Conservation (phyloP, 1,140 invertebrate genomes). For the Zophobas atratus region DNA sequence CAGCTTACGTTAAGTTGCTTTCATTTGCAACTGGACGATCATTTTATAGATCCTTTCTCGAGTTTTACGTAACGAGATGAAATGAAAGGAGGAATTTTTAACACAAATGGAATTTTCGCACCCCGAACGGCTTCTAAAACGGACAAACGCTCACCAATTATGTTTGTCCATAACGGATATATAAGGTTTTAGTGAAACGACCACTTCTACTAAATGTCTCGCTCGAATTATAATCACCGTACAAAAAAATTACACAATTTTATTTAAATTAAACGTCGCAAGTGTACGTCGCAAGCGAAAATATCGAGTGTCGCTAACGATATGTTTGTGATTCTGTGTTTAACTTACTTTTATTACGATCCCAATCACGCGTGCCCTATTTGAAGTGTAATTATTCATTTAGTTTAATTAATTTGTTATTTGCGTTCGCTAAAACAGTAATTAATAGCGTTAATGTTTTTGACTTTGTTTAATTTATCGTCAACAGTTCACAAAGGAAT, state of each 20-base stretch:
- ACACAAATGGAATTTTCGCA: background rate
- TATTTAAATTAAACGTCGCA: background rate
- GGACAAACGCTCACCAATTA: too few relatives aligned
- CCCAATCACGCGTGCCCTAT: background rate
- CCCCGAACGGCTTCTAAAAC: too few relatives aligned
- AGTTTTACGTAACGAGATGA: background rate
- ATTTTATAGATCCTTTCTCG: background rate
- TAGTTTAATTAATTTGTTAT: constrained; percentile 31
- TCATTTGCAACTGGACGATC: constrained; percentile 2
- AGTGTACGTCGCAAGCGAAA: too few relatives aligned
- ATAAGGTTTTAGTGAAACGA: too few relatives aligned
- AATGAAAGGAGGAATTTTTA: background rate
- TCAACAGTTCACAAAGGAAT: background rate
- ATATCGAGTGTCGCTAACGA: background rate
- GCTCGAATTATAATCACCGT: too few relatives aligned
- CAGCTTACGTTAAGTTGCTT: background rate
- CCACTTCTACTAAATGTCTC: too few relatives aligned
- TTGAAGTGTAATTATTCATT: constrained; percentile 1
- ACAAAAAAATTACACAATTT: background rate
- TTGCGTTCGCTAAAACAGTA: constrained; percentile 4
- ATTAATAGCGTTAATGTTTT: constrained; percentile 9
- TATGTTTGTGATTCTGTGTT: background rate
- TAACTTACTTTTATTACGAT: background rate
- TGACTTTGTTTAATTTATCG: constrained; percentile 23
- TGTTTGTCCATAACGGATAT: too few relatives aligned